Evolutionary conservation across 2,797 vertebrate genomes (phyloP).

Genomic region (Mionectes olivaceus): DNA sequence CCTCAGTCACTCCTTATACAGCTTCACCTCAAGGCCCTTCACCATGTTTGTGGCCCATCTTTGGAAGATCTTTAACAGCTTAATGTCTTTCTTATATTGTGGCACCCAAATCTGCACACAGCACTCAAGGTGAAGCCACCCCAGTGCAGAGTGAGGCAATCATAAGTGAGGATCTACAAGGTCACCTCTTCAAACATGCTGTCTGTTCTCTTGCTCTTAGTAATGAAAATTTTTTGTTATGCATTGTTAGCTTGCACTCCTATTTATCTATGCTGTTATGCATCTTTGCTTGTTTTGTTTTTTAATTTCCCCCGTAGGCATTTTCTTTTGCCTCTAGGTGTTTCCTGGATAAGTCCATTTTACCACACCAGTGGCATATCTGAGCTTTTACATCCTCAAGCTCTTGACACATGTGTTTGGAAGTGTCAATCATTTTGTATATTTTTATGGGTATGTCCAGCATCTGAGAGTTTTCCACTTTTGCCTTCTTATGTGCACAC

Average conservation of each 20-base stretch:
- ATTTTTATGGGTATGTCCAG: not conserved
- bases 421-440: not conserved
- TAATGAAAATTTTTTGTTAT: not conserved
- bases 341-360: not conserved
- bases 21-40: not conserved
- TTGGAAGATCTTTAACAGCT: not conserved
- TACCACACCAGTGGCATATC: not conserved
- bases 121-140: fast-evolving
- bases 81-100: not conserved
- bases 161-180: not conserved
- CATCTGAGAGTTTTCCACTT: not conserved
- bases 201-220: not conserved
- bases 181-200: not conserved
- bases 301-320: not conserved
- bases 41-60: not conserved
- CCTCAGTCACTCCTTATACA: fast-evolving
- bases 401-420: not conserved
- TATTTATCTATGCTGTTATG: not conserved
- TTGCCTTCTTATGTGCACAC: not conserved
- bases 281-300: not conserved
- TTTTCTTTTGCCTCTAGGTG: not conserved
- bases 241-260: not conserved
- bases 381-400: not conserved
- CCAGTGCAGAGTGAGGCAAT: fast-evolving
- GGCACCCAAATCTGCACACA: not conserved